phyloP scores from a whole-genome alignment of 1,140 invertebrate species.

The Meloidogyne floridensis region DNA sequence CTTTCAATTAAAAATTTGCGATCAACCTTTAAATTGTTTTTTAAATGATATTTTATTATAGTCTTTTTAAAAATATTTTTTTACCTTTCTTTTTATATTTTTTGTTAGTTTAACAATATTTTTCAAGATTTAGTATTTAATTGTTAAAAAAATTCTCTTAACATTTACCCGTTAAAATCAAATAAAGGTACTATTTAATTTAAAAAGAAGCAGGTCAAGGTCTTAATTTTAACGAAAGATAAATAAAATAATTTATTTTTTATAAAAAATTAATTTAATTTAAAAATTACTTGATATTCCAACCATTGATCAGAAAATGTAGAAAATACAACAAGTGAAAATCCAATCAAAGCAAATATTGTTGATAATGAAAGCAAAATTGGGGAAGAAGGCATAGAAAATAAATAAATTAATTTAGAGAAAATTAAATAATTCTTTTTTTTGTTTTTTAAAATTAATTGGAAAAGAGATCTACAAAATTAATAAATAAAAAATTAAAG shows the following conservation, averaged over 20 bases:
- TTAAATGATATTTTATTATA: no score
- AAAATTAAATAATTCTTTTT: no score
- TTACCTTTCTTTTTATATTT: no score
- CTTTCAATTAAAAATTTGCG: conserved; percentile 12
- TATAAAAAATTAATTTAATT: background rate
- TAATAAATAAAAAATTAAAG: no score
- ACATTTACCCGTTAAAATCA: no score
- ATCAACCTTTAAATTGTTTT: conserved; percentile 12
- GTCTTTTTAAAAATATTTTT: no score
- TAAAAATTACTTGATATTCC: conserved; percentile 46
- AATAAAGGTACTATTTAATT: background rate
- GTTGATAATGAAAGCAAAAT: conserved; percentile 39
- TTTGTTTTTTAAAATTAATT: no score
- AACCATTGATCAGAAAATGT: conserved; percentile 50
- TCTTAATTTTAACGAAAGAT: background rate
- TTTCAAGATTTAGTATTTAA: no score
- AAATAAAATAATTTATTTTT: background rate
- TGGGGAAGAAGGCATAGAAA: conserved; percentile 41
- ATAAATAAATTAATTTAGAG: background rate
- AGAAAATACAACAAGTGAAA: conserved; percentile 42
- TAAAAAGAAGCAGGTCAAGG: background rate
- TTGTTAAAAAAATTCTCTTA: background rate
- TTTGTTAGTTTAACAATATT: no score
- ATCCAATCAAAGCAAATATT: conserved; percentile 50
- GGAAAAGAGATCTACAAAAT: no score